These are phyloP conservation scores for Megathymus violae DNA, from an alignment of 1,140 invertebrate species.

Conservation along the genomic window DNA sequence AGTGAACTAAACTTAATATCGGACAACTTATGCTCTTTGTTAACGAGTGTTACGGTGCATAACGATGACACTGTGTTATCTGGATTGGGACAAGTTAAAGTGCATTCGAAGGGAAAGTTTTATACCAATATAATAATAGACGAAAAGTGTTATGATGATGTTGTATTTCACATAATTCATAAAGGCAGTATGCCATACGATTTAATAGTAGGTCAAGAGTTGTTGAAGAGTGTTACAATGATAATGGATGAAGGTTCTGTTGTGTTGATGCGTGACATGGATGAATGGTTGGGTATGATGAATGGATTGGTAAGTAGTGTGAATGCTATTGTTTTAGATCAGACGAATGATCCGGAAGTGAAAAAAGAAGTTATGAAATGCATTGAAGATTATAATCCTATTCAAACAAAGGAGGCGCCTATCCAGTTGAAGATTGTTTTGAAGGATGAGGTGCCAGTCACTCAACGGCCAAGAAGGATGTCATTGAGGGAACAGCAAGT, in stretches of 20 bases:
- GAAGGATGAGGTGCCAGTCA: conserved; percentile 1
- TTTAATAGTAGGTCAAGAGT: not conserved
- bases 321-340: not conserved
- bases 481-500: not conserved
- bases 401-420: conserved; percentile 32
- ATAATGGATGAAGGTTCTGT: no score
- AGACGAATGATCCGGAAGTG: not conserved
- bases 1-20: not conserved
- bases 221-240: no score
- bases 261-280: conserved; percentile 37
- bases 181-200: not conserved
- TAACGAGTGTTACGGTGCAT: not conserved
- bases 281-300: no score
- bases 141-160: not conserved
- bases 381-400: conserved; percentile 23
- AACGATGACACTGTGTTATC: no score
- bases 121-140: not conserved
- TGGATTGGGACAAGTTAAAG: not conserved
- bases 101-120: not conserved
- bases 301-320: no score
- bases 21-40: not conserved
- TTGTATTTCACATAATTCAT: not conserved
- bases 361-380: not conserved
- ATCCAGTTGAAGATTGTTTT: conserved; percentile 22
- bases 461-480: not conserved